Base-by-base conservation (phyloP, 2,113 vertebrate species). In the Oxyura jamaicensis region DNA sequence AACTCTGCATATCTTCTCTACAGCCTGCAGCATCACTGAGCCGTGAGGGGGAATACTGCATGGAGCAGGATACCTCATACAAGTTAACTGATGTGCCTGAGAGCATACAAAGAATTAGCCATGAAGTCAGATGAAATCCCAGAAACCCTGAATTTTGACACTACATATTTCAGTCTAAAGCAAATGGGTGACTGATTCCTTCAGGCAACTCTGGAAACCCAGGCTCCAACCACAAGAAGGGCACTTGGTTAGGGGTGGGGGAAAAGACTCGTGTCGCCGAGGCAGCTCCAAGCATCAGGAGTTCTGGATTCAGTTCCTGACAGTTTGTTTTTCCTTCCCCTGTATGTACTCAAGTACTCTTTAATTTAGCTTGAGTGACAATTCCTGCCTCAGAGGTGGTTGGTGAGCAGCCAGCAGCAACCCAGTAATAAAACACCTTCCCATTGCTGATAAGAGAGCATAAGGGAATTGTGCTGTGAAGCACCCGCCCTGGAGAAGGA, bases 281-380 rank as follows among this genome's bases (percentile, higher is more conserved):
- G 73, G 52, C 69, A 68, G 35, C 62, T 82, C 83, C 66, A 71
- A 46, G 66, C 8, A 3, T 75, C 35, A 78, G 68, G 42, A 91
- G 58, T 44, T 84, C 80, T 95, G 93, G 80, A 86, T 86, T 94
- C 74, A 81, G 88, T 93, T 95, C 69, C 88, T 41, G 68, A 86
- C 95, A 95, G 92, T 83, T 90, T 88, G 90, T 76, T 94, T 95
- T 91, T 52, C 44, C 81, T 86, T 91, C 29, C 22, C n/a, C 62
- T 73, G 23, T 55, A 85, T 31, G 66, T 84, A 76, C 44, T 95
- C 69, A 78, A 94, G 58, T 62, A 81, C 46, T 90, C 90, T 95
- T 90, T 96, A 92, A 96, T 94, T 96, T 79, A 92, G 71, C 80
- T 73, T 91, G 90, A 97, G 90, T 88, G 91, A 95, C 19, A 3